phyloP scores from a whole-genome alignment of 2,888 invertebrate species.

The Eilema griseolum region DNA sequence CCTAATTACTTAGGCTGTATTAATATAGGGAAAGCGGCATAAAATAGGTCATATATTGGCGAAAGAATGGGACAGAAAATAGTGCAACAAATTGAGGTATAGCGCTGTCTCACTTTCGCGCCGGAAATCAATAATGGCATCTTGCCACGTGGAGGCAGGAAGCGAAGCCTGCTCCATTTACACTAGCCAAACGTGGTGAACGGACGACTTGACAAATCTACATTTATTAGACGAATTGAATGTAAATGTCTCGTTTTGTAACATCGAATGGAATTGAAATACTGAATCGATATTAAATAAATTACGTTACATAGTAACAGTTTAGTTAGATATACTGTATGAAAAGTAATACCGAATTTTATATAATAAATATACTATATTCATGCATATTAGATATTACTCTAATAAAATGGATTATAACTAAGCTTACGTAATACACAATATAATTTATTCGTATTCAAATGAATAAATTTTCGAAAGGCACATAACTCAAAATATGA shows the following conservation, averaged over 20 bases:
- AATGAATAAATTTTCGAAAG: background rate
- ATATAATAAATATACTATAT: background rate
- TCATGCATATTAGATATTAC: background rate
- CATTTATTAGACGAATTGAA: constrained; percentile 69
- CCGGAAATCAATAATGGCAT: constrained; percentile 87
- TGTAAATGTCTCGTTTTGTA: constrained; percentile 57
- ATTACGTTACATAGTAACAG: constrained; percentile 31
- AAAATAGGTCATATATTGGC: constrained; percentile 87
- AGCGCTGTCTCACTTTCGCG: constrained; percentile 76
- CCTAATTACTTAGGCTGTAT: constrained; percentile 85
- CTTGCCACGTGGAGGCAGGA: constrained; percentile 84
- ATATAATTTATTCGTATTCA: constrained; percentile 4
- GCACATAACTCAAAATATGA: background rate
- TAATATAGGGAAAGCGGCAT: constrained; percentile 85
- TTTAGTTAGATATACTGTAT: background rate
- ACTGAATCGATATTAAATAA: constrained; percentile 51
- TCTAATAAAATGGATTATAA: background rate
- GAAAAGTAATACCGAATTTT: background rate
- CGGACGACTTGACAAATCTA: constrained; percentile 60
- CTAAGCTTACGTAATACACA: background rate
- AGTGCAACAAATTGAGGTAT: constrained; percentile 86
- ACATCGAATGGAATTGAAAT: constrained; percentile 58
- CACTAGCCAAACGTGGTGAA: constrained; percentile 70
- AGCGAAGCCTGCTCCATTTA: constrained; percentile 79
- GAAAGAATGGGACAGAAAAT: constrained; percentile 79